Evolutionary conservation across 1,140 invertebrate species (phyloP).

Genomic region (Hypsibius dujardini): DNA sequence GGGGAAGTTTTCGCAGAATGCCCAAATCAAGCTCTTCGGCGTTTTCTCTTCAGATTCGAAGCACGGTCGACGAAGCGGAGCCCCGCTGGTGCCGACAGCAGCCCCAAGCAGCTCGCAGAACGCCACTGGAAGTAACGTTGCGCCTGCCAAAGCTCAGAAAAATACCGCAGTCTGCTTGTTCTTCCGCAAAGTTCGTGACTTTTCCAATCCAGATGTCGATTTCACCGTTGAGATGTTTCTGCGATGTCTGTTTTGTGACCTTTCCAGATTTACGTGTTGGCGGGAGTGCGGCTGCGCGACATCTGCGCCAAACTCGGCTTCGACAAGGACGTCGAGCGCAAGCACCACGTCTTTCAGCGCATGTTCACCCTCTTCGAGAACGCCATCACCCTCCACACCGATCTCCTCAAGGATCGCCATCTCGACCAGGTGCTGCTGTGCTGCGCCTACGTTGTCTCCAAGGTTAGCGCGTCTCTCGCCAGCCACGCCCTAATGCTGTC

Average conservation of each 20-base stretch:
- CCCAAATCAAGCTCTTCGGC: no score
- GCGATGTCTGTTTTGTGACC: background rate
- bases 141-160: conserved; percentile 22
- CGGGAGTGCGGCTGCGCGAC: conserved; percentile 68
- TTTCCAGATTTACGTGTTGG: conserved; percentile 69
- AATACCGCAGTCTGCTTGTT: conserved; percentile 33
- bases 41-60: no score
- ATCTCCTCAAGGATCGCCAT: conserved; percentile 73
- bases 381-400: conserved; percentile 59
- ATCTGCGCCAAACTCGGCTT: conserved; percentile 55
- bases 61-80: no score
- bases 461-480: no score
- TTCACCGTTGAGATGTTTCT: no score
- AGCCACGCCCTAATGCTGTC: no score
- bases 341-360: conserved; percentile 22
- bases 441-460: conserved; percentile 84
- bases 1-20: no score
- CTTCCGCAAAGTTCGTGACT: conserved; percentile 32
- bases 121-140: no score
- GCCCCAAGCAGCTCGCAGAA: no score
- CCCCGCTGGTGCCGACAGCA: no score
- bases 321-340: conserved; percentile 24
- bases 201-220: no score
- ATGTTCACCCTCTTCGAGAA: conserved; percentile 80
- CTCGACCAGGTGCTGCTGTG: conserved; percentile 98